phyloP scores from a whole-genome alignment of 2,888 invertebrate species.

The Calliscelio sp. region DNA sequence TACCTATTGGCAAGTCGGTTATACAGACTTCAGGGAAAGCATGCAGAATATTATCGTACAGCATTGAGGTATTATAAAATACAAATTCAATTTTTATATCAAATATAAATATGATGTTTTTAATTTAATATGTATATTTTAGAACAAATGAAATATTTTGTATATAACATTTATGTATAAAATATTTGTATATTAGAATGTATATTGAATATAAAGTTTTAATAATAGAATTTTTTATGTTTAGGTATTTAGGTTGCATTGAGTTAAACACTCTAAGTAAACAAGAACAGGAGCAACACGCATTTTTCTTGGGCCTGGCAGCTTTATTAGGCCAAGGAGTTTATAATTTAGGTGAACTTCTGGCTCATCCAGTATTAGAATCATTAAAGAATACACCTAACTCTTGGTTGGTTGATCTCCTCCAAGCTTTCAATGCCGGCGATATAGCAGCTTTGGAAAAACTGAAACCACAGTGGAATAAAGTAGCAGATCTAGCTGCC shows the following conservation, averaged over 20 bases:
- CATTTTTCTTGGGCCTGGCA: slow-evolving; percentile 96
- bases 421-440: slow-evolving; percentile 95
- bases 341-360: slow-evolving; percentile 98
- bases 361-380: slow-evolving; percentile 97
- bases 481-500: slow-evolving; percentile 93
- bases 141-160: no score
- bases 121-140: no score
- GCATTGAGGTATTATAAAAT: slow-evolving; percentile 90
- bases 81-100: no score
- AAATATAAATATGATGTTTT: no score
- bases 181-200: no score
- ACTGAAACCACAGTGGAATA: slow-evolving; percentile 91
- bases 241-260: slow-evolving; percentile 90
- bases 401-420: slow-evolving; percentile 94
- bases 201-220: no score
- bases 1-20: slow-evolving; percentile 97
- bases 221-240: no score
- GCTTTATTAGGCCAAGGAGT: slow-evolving; percentile 97
- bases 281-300: slow-evolving; percentile 91
- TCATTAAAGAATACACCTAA: slow-evolving; percentile 93
- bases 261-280: slow-evolving; percentile 89
- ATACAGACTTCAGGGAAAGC: slow-evolving; percentile 94
- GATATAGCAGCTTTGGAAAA: slow-evolving; percentile 91
- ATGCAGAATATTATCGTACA: slow-evolving; percentile 97
- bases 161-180: no score